Conservation (phyloP, 2,888 invertebrate species). For the Mythimna loreyi region DNA sequence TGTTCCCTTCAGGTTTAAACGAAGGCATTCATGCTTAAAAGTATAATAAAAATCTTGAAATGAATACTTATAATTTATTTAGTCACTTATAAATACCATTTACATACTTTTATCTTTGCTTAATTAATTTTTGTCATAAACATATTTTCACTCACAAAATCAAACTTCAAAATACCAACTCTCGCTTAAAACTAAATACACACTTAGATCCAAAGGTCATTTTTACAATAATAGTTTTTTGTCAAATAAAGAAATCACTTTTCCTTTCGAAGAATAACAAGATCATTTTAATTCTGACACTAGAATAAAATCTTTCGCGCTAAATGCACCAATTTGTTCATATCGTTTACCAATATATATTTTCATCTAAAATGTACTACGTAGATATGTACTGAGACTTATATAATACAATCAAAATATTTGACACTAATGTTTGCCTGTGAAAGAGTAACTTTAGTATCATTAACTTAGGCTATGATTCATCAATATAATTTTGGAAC, state of each 20-base stretch:
- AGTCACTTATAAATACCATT: conserved; percentile 13
- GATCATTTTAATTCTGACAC: neutral
- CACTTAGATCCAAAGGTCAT: neutral
- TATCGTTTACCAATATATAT: neutral
- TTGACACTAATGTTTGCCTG: no score
- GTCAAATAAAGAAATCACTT: neutral
- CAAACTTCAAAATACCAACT: conserved; percentile 3
- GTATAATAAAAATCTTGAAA: conserved; percentile 8
- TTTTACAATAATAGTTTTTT: conserved; percentile 12
- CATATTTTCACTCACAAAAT: conserved; percentile 14
- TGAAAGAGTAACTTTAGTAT: neutral
- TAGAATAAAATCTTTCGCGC: neutral
- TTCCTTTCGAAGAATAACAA: neutral
- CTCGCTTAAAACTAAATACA: conserved; percentile 2
- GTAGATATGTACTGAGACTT: neutral
- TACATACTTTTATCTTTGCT: neutral
- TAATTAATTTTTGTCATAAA: conserved; percentile 5
- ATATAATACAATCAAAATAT: neutral
- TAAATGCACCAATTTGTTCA: conserved; percentile 21
- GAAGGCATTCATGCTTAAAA: neutral
- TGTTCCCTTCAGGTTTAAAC: no score
- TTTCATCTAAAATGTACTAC: neutral
- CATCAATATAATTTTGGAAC: no score
- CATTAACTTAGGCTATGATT: neutral
- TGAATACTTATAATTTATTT: conserved; percentile 23